phyloP scores from a whole-genome alignment of 2,888 invertebrate species.

The Chrysolina haemoptera region DNA sequence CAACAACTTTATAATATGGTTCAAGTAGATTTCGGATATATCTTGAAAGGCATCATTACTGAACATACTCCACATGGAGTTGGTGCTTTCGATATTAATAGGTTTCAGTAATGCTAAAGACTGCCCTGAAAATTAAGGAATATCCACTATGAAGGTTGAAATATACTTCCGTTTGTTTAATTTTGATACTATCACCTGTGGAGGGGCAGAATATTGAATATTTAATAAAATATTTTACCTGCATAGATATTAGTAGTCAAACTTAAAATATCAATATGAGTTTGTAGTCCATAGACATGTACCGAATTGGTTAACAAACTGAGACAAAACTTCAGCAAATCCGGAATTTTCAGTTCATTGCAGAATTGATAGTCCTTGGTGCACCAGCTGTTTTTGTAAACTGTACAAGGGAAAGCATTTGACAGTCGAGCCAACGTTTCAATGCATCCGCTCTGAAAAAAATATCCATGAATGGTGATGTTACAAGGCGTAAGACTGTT shows the following conservation, averaged over 20 bases:
- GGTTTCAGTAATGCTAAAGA: slow-evolving; percentile 55
- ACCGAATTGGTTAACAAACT: slow-evolving; percentile 71
- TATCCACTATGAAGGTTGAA: background rate
- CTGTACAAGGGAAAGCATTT: slow-evolving; percentile 78
- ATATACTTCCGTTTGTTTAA: no score
- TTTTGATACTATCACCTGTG: no score
- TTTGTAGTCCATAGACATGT: slow-evolving; percentile 73
- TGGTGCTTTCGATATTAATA: slow-evolving; percentile 51
- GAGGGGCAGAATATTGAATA: background rate
- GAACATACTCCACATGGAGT: slow-evolving; percentile 67
- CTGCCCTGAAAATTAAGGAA: slow-evolving; percentile 52
- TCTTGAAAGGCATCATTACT: slow-evolving; percentile 69
- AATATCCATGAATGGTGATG: background rate
- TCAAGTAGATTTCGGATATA: slow-evolving; percentile 77
- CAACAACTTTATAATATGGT: slow-evolving; percentile 79
- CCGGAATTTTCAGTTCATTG: slow-evolving; percentile 54
- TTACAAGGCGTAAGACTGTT: no score
- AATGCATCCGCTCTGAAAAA: slow-evolving; percentile 75
- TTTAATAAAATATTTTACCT: slow-evolving; percentile 63
- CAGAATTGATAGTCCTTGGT: slow-evolving; percentile 57
- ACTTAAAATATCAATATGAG: slow-evolving; percentile 70
- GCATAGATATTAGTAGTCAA: slow-evolving; percentile 75
- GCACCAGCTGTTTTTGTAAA: slow-evolving; percentile 79
- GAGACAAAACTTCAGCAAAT: slow-evolving; percentile 65
- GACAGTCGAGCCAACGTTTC: slow-evolving; percentile 80